Evolutionary conservation across 2,888 invertebrate genomes (phyloP).

Genomic region (Meliscaeva auricollis): DNA sequence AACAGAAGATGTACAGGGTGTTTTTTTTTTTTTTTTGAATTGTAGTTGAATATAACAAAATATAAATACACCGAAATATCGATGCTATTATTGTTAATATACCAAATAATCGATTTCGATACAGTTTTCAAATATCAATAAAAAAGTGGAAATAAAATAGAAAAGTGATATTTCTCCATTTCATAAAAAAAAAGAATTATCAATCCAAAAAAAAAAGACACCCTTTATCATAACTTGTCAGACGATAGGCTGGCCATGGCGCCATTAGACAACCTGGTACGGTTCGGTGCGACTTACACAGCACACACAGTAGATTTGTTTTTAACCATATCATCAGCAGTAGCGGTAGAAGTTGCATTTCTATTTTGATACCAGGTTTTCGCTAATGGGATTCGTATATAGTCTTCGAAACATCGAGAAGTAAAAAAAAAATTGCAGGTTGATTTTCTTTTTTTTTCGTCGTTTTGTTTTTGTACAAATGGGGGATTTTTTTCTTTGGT

Average conservation of each 20-base stretch:
- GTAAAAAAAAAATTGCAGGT: constrained; percentile 31
- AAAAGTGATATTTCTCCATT: too few relatives aligned
- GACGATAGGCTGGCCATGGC: constrained; percentile 71
- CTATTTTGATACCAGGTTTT: constrained; percentile 59
- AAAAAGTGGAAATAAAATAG: too few relatives aligned
- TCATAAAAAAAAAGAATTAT: too few relatives aligned
- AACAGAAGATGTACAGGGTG: constrained; percentile 4
- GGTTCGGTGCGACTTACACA: constrained; percentile 58
- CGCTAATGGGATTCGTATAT: constrained; percentile 41
- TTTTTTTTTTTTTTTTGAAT: not conserved
- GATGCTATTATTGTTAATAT: too few relatives aligned
- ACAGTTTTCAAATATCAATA: too few relatives aligned
- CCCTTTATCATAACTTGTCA: constrained; percentile 30
- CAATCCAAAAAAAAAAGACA: not conserved
- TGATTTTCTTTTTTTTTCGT: constrained; percentile 23
- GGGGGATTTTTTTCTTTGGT: constrained; percentile 7
- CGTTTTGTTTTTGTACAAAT: too few relatives aligned
- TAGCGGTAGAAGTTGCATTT: constrained; percentile 44
- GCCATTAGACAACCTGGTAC: constrained; percentile 73
- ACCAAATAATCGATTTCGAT: too few relatives aligned
- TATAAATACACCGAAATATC: too few relatives aligned
- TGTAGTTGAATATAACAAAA: too few relatives aligned
- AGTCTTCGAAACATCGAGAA: constrained; percentile 47
- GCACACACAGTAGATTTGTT: not conserved
- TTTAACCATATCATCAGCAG: not conserved